Conservation (phyloP, 2,113 vertebrate species). For the Stictonetta naevosa region DNA sequence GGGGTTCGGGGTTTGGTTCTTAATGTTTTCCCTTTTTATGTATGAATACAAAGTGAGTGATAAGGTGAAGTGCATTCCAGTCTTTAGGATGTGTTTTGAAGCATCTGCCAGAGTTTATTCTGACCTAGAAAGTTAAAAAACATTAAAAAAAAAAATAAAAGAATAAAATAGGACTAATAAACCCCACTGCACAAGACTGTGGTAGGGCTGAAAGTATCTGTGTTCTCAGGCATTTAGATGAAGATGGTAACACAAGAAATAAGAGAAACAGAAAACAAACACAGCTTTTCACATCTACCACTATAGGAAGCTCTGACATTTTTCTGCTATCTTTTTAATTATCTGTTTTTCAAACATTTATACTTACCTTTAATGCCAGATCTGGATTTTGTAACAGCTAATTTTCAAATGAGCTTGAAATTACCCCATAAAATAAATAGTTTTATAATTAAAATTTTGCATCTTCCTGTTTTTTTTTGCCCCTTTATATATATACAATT, state of each 20-base stretch:
- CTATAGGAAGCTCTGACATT: not conserved
- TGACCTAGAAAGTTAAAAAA: constrained; percentile 9
- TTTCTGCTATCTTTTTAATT: constrained; percentile 8
- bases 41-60: not conserved
- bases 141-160: not conserved
- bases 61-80: not conserved
- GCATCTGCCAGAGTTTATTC: constrained; percentile 1
- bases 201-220: not conserved
- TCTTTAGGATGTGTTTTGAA: constrained; percentile 14
- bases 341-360: constrained; percentile 24
- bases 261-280: not conserved
- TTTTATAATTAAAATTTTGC: not conserved
- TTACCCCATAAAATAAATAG: constrained; percentile 4
- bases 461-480: not conserved
- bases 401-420: constrained; percentile 6
- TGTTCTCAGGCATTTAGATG: not conserved
- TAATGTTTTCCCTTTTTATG: not conserved
- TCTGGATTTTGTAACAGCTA: not conserved
- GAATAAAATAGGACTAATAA: constrained; percentile 1
- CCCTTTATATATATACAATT: not conserved
- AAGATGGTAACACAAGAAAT: not conserved
- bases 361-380: not conserved
- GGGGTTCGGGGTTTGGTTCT: not conserved
- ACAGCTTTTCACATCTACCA: not conserved
- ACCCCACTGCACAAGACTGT: not conserved